These are phyloP conservation scores for Pseudochromis fuscus DNA, from an alignment of 2,797 vertebrate species.

Conservation along the genomic window DNA sequence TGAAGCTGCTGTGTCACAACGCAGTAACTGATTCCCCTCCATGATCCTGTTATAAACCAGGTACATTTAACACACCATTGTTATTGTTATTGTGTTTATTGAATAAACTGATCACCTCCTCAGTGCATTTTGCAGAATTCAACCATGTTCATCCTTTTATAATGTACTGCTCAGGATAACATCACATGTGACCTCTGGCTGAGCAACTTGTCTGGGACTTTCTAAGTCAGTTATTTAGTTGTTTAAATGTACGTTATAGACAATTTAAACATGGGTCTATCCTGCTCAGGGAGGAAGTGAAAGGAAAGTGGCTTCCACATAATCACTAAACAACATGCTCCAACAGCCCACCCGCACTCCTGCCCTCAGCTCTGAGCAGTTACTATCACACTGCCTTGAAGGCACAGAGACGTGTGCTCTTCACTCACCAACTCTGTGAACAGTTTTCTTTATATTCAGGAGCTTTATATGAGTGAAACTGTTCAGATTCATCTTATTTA, in stretches of 20 bases:
- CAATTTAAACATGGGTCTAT: conserved; percentile 56
- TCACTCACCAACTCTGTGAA: conserved; percentile 22
- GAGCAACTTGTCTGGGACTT: no score
- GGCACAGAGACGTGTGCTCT: conserved; percentile 22
- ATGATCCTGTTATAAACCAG: no score
- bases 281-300: conserved; percentile 16
- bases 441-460: conserved; percentile 6
- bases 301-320: conserved; percentile 40
- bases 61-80: neutral
- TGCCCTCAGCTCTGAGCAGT: conserved; percentile 21
- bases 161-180: no score
- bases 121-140: neutral
- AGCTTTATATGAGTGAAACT: conserved; percentile 8
- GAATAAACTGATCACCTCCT: neutral
- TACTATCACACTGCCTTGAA: conserved; percentile 10
- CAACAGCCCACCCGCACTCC: conserved; percentile 57
- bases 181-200: no score
- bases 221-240: neutral
- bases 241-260: conserved; percentile 37
- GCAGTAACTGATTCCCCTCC: no score
- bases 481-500: conserved; percentile 17
- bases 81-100: no score
- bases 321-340: conserved; percentile 57
- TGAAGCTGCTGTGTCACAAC: no score
- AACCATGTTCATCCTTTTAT: no score